Conservation (phyloP, 2,888 invertebrate genomes). For the Reticulitermes lucifugus region DNA sequence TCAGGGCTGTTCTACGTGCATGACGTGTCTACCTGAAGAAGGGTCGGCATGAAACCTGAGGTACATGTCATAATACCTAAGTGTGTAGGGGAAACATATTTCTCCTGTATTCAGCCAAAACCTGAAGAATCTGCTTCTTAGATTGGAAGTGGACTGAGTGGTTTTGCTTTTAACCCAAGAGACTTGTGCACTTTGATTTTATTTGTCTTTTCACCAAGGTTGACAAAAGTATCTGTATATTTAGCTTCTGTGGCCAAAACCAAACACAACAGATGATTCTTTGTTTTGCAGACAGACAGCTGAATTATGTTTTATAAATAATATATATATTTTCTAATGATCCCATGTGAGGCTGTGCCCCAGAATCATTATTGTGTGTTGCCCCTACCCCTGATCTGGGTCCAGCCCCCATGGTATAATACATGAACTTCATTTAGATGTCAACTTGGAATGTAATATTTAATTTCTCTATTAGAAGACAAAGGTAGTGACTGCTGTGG, state of each 20-base stretch:
- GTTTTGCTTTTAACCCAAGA: neutral
- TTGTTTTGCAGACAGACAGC: neutral
- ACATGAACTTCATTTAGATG: slow-evolving; percentile 17
- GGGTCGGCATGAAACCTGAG: neutral
- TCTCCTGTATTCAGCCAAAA: neutral
- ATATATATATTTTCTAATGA: slow-evolving; percentile 5
- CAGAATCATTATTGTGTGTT: slow-evolving; percentile 1
- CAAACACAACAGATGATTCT: neutral
- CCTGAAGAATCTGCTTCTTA: neutral
- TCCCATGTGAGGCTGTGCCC: neutral
- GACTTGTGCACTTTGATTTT: slow-evolving; percentile 7
- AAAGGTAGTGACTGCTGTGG: slow-evolving; percentile 21
- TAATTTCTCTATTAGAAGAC: slow-evolving; percentile 12
- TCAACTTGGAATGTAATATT: slow-evolving; percentile 11
- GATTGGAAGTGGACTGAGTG: slow-evolving; percentile 8
- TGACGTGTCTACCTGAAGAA: neutral
- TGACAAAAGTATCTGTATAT: neutral
- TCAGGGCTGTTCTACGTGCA: slow-evolving; percentile 46
- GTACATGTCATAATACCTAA: neutral
- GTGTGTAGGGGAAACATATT: neutral
- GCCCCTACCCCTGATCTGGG: neutral
- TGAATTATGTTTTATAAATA: neutral
- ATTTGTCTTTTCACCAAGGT: slow-evolving; percentile 4
- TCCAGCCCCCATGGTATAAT: neutral
- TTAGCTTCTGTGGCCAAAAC: neutral